phyloP scores from a whole-genome alignment of 2,888 invertebrate genomes.

The Dasypogon diadema region DNA sequence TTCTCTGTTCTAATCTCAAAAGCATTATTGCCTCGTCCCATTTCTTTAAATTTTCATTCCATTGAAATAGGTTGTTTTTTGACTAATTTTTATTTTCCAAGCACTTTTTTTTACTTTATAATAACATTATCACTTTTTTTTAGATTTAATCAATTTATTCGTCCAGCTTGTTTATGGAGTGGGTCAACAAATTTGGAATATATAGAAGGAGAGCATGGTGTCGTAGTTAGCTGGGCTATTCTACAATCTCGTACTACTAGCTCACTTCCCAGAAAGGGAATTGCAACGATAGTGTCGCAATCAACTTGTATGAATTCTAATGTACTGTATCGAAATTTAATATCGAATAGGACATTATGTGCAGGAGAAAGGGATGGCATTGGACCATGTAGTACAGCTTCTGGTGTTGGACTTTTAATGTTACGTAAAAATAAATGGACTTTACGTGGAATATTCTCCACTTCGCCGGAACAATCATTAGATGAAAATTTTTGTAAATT shows the following conservation, averaged over 20 bases:
- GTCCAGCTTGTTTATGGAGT: slow-evolving; percentile 72
- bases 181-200: slow-evolving; percentile 62
- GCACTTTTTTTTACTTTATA: neutral
- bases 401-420: slow-evolving; percentile 73
- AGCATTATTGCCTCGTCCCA: too few relatives aligned
- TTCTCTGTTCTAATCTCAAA: too few relatives aligned
- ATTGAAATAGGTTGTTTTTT: too few relatives aligned
- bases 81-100: too few relatives aligned
- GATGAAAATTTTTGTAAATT: neutral
- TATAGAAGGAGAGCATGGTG: slow-evolving; percentile 69
- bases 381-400: slow-evolving; percentile 70
- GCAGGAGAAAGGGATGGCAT: slow-evolving; percentile 64
- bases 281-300: slow-evolving; percentile 69
- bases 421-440: slow-evolving; percentile 68
- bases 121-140: slow-evolving; percentile 18
- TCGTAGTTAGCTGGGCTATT: slow-evolving; percentile 72
- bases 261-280: slow-evolving; percentile 64
- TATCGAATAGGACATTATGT: slow-evolving; percentile 66
- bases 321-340: slow-evolving; percentile 55
- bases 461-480: slow-evolving; percentile 61
- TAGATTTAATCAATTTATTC: slow-evolving; percentile 67
- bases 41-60: too few relatives aligned
- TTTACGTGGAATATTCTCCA: slow-evolving; percentile 70
- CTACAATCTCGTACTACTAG: neutral
- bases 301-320: slow-evolving; percentile 68